Percentiles rank a stretch among this genome's conserved stretches.
These are phyloP conservation scores for Diachasmimorpha longicaudata DNA, from an alignment of 1,140 invertebrate species.

Conservation along the genomic window DNA sequence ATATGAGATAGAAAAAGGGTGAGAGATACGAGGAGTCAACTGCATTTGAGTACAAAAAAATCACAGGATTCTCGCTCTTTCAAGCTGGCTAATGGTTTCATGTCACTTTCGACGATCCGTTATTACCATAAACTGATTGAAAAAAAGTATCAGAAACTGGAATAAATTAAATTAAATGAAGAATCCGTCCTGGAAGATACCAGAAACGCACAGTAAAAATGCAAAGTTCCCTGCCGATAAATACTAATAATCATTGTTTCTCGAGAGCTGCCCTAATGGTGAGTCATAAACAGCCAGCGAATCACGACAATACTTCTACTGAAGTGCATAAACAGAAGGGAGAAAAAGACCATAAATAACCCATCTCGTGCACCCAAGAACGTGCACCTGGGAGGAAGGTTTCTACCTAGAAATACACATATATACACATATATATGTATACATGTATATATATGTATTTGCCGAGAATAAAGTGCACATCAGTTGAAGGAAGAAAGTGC, in stretches of 20 bases:
- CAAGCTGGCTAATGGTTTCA: background rate
- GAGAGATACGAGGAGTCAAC: background rate
- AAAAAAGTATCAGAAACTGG: too few species aligned
- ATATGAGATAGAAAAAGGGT: constrained; percentile 7
- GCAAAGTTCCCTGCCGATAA: background rate
- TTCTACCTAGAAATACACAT: background rate
- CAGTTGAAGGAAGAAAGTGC: background rate
- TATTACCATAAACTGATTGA: too few species aligned
- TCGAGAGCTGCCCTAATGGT: background rate
- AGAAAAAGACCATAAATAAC: background rate
- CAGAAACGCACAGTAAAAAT: background rate
- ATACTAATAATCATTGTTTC: background rate
- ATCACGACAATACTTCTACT: background rate
- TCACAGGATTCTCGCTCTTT: background rate
- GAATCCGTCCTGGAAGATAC: background rate
- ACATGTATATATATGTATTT: too few species aligned
- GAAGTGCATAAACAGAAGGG: background rate
- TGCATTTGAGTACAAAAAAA: background rate
- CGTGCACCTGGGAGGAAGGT: background rate
- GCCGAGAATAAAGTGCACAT: background rate
- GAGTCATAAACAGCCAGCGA: background rate
- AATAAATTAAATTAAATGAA: too few species aligned
- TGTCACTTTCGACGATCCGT: background rate
- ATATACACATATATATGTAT: too few species aligned
- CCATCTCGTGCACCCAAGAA: background rate